These are phyloP conservation scores for Lepus timidus DNA, from an alignment of 2,113 vertebrate genomes.

Conservation along the genomic window DNA sequence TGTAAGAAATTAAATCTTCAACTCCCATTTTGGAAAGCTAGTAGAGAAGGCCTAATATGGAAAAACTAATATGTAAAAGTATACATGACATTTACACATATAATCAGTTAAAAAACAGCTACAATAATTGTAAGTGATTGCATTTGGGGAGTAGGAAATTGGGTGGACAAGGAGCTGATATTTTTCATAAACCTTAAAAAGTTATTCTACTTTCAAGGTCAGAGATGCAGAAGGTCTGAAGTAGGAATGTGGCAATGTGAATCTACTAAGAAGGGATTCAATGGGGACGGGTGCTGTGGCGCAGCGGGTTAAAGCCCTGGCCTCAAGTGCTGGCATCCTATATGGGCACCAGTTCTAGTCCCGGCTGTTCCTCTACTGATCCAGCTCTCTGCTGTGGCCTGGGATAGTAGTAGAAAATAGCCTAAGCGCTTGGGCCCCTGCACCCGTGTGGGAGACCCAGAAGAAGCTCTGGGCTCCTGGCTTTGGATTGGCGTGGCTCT, in stretches of 20 bases:
- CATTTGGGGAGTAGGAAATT: neutral
- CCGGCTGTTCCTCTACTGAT: too few species aligned
- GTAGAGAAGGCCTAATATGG: slow-evolving; percentile 26
- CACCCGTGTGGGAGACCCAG: too few species aligned
- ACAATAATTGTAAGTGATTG: slow-evolving; percentile 11
- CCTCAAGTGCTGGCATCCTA: too few species aligned
- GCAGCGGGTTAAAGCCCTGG: too few species aligned
- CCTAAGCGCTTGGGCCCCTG: too few species aligned
- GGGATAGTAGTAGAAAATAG: too few species aligned
- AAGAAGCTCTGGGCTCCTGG: too few species aligned
- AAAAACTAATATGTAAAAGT: slow-evolving; percentile 42
- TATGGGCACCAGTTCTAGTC: too few species aligned
- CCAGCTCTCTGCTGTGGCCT: too few species aligned
- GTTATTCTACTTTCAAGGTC: neutral
- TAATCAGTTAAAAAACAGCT: neutral
- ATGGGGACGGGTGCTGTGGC: too few species aligned
- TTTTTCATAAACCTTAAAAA: slow-evolving; percentile 28
- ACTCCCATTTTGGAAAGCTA: neutral
- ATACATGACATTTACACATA: neutral
- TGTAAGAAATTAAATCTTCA: neutral
- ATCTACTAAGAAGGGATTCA: neutral
- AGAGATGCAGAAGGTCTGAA: slow-evolving; percentile 19
- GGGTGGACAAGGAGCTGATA: neutral
- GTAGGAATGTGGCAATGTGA: neutral
- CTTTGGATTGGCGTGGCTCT: too few species aligned